Evolutionary conservation across 2,888 invertebrate genomes (phyloP).

Genomic region (Plebejus anna): DNA sequence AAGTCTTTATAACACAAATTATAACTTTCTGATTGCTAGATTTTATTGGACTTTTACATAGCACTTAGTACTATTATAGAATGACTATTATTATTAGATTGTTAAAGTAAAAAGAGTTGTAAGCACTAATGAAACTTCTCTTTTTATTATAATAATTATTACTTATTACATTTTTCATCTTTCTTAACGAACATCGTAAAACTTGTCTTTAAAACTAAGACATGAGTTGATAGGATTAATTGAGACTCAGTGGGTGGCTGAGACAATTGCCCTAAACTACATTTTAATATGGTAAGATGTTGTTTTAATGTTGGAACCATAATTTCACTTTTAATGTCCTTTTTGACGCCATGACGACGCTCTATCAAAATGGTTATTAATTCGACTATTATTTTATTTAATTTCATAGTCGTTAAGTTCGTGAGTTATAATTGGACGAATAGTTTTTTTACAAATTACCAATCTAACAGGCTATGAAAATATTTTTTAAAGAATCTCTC

Average conservation of each 20-base stretch:
- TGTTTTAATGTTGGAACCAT: background rate
- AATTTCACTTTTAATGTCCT: slow-evolving; percentile 4
- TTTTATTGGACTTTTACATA: background rate
- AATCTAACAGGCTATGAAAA: too few species aligned
- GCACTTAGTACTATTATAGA: background rate
- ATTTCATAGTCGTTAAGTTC: background rate
- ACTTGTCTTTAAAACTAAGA: background rate
- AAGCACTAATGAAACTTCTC: background rate
- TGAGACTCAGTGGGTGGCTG: slow-evolving; percentile 63
- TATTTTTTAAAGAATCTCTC: too few species aligned
- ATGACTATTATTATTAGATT: background rate
- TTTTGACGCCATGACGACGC: background rate
- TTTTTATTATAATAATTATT: background rate
- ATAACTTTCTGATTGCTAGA: background rate
- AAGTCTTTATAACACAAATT: background rate
- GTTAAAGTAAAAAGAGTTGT: background rate
- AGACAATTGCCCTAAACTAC: slow-evolving; percentile 55
- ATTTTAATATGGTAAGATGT: slow-evolving; percentile 37
- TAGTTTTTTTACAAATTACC: too few species aligned
- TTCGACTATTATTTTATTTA: background rate
- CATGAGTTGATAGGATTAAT: slow-evolving; percentile 61
- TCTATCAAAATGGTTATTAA: background rate
- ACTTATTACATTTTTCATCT: background rate
- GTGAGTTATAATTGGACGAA: too few species aligned
- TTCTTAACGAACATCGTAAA: background rate